Percentiles rank a stretch among this genome's conserved stretches.
These are phyloP conservation scores for Ceuthmochares aereus DNA, from an alignment of 2,113 vertebrate species.

Conservation along the genomic window DNA sequence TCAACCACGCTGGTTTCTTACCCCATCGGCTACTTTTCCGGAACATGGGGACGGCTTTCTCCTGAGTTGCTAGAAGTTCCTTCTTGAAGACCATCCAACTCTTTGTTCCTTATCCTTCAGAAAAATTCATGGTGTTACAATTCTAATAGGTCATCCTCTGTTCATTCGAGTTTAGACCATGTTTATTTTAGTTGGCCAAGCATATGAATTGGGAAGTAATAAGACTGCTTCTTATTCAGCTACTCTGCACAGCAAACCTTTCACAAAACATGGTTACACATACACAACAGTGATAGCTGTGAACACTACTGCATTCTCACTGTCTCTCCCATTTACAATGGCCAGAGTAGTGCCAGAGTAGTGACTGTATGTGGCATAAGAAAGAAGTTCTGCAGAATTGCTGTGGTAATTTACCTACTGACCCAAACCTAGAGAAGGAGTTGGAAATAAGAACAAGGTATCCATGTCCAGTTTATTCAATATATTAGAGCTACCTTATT, in stretches of 20 bases:
- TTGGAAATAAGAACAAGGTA: background rate
- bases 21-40: too few species aligned
- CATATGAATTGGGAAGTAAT: background rate
- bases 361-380: background rate
- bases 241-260: background rate
- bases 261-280: background rate
- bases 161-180: background rate
- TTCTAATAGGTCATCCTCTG: background rate
- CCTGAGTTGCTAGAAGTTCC: too few species aligned
- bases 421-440: background rate
- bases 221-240: background rate
- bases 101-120: background rate
- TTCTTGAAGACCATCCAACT: too few species aligned
- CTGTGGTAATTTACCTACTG: background rate
- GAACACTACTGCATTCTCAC: fast-evolving
- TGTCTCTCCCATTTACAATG: background rate
- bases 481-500: background rate
- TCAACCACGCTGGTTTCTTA: too few species aligned
- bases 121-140: background rate
- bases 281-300: background rate
- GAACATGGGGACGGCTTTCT: too few species aligned
- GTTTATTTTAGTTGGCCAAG: background rate
- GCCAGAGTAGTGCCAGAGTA: background rate
- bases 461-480: background rate
- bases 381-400: background rate